Evolutionary conservation across 2,797 vertebrate genomes (phyloP).

Genomic region (Kryptopterus vitreolus): DNA sequence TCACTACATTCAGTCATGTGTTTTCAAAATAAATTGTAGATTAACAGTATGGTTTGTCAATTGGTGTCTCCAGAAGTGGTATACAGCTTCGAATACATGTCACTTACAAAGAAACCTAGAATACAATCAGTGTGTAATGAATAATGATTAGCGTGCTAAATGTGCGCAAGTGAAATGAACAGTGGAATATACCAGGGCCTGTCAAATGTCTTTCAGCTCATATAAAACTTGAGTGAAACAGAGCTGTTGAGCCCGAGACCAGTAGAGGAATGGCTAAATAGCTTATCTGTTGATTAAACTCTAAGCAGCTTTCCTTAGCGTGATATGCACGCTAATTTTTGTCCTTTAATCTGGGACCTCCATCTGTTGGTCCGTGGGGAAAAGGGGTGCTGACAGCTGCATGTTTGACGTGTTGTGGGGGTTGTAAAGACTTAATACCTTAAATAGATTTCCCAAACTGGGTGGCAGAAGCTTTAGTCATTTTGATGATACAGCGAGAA

Average conservation of each 20-base stretch:
- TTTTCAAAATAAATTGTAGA: background rate
- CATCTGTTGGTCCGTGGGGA: slow-evolving; percentile 68
- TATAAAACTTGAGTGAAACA: slow-evolving; percentile 6
- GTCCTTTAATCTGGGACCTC: slow-evolving; percentile 67
- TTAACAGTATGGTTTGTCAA: background rate
- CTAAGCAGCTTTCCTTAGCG: slow-evolving; percentile 66
- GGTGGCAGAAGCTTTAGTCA: slow-evolving; percentile 27
- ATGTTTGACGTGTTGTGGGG: slow-evolving; percentile 11
- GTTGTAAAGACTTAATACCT: slow-evolving; percentile 35
- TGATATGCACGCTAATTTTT: slow-evolving; percentile 66
- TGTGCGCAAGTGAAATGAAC: slow-evolving; percentile 39
- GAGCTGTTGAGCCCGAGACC: slow-evolving; percentile 47
- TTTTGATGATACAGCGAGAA: background rate
- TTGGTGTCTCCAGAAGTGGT: background rate
- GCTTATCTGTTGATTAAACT: slow-evolving; percentile 64
- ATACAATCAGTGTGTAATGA: too few relatives aligned
- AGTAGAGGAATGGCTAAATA: slow-evolving; percentile 49
- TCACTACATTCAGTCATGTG: background rate
- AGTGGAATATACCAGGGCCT: slow-evolving; percentile 5
- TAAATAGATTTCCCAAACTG: slow-evolving; percentile 39
- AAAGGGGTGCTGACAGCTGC: slow-evolving; percentile 24
- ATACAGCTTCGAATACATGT: background rate
- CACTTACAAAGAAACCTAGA: too few relatives aligned
- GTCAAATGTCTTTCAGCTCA: background rate
- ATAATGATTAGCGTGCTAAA: background rate